Percentiles rank a stretch among this genome's conserved stretches.
phyloP scores from a whole-genome alignment of 1,140 invertebrate genomes.

The Monomorium pharaonis region DNA sequence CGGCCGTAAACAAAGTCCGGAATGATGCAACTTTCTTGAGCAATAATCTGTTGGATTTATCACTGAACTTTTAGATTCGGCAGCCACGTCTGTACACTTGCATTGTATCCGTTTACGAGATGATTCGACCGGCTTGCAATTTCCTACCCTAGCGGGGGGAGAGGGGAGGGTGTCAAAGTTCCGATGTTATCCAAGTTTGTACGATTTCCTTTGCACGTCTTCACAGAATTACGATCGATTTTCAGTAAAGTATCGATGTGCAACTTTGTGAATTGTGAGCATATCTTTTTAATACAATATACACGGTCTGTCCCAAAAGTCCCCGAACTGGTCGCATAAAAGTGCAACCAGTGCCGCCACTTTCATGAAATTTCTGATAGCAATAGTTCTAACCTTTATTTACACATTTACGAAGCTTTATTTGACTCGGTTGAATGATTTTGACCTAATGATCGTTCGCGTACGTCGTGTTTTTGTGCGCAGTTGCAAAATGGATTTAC shows the following conservation, averaged over 20 bases:
- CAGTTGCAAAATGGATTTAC: too few relatives aligned
- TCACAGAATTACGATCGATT: constrained; percentile 34
- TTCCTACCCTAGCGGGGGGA: constrained; percentile 6
- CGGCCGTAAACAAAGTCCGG: background rate
- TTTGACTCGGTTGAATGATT: too few relatives aligned
- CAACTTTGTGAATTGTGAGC: background rate
- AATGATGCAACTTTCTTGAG: constrained; percentile 3
- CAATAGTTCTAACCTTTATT: too few relatives aligned
- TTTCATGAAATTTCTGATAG: too few relatives aligned
- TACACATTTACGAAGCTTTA: too few relatives aligned
- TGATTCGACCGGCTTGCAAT: constrained; percentile 44
- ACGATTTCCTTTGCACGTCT: constrained; percentile 3
- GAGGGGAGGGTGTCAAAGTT: constrained; percentile 25
- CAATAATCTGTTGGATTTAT: constrained; percentile 57
- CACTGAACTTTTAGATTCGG: constrained; percentile 55
- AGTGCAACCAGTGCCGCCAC: too few relatives aligned
- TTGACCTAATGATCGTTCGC: too few relatives aligned
- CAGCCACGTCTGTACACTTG: constrained; percentile 35
- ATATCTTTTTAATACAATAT: constrained; percentile 6
- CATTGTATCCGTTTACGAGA: constrained; percentile 53
- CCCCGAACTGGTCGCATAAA: too few relatives aligned
- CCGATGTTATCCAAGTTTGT: constrained; percentile 37
- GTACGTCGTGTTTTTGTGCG: too few relatives aligned
- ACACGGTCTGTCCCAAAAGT: too few relatives aligned
- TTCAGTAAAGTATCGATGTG: constrained; percentile 12